Conservation (phyloP, 1,140 invertebrate species). For the Heliconius himera region DNA sequence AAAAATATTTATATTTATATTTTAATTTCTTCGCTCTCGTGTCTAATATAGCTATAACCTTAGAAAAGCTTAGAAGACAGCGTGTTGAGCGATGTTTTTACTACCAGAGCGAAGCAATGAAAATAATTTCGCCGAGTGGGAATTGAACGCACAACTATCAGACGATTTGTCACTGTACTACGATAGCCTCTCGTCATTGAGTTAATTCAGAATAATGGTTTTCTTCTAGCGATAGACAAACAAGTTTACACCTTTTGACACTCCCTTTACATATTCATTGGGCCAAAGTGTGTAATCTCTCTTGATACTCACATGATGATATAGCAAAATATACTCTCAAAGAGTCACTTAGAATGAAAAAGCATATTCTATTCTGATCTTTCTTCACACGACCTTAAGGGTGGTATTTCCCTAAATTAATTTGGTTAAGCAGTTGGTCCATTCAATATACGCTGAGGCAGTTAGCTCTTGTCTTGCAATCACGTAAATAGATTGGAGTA, state of each 20-base stretch:
- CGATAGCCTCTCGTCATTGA: too few relatives aligned
- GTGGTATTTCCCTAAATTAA: not conserved
- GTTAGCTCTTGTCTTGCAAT: constrained; percentile 26
- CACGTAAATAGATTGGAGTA: constrained; percentile 31
- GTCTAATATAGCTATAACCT: too few relatives aligned
- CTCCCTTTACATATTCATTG: not conserved
- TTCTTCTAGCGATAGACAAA: not conserved
- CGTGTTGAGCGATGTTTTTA: too few relatives aligned
- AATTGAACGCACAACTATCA: too few relatives aligned
- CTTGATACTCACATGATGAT: not conserved
- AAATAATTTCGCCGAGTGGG: too few relatives aligned
- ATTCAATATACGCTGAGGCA: constrained; percentile 32
- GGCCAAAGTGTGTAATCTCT: not conserved
- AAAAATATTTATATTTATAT: too few relatives aligned
- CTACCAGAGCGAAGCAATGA: too few relatives aligned
- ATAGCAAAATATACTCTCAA: not conserved
- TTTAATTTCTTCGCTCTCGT: too few relatives aligned
- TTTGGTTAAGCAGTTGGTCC: not conserved
- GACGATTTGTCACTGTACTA: too few relatives aligned
- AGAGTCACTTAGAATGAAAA: not conserved
- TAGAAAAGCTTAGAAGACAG: too few relatives aligned
- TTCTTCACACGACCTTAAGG: not conserved
- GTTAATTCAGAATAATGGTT: too few relatives aligned
- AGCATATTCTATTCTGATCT: not conserved
- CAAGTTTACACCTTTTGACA: not conserved